These are phyloP conservation scores for Caenorhabditis imperialis DNA, from an alignment of 2,888 invertebrate species.

Conservation along the genomic window DNA sequence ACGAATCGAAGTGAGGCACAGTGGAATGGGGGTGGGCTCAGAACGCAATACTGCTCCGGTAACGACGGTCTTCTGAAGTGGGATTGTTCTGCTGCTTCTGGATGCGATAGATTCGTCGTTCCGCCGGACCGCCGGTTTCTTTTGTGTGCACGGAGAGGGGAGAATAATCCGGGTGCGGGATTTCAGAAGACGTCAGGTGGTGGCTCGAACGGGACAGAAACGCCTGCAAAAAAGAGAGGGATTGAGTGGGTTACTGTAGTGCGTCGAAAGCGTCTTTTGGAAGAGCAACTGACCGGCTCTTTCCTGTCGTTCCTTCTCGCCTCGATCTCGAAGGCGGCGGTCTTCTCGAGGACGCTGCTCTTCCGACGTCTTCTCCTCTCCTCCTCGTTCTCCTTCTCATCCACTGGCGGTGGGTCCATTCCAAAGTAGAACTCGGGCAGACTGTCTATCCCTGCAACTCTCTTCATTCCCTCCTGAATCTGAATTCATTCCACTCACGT, in stretches of 20 bases:
- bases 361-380: slow-evolving; percentile 28
- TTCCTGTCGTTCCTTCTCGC: slow-evolving; percentile 44
- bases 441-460: slow-evolving; percentile 25
- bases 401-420: slow-evolving; percentile 57
- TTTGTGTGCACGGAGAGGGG: slow-evolving; percentile 53
- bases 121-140: slow-evolving; percentile 46
- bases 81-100: slow-evolving; percentile 32
- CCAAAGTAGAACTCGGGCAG: slow-evolving; percentile 59
- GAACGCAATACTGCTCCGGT: slow-evolving; percentile 62
- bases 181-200: slow-evolving; percentile 33
- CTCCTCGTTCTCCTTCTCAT: slow-evolving; percentile 40
- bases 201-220: slow-evolving; percentile 44
- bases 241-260: too few species aligned
- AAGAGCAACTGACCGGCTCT: slow-evolving; percentile 41
- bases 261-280: too few species aligned
- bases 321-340: slow-evolving; percentile 46
- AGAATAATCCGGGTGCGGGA: slow-evolving; percentile 47
- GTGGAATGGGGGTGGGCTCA: slow-evolving; percentile 13
- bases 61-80: slow-evolving; percentile 41
- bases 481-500: slow-evolving; percentile 14
- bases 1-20: slow-evolving; percentile 53
- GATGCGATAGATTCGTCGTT: slow-evolving; percentile 48
- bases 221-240: slow-evolving; percentile 12
- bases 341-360: slow-evolving; percentile 50
- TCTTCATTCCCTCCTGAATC: background rate